A percentile compares a stretch with the other conserved stretches of the same genome.
These are phyloP conservation scores for Dendrolimus kikuchii DNA, from an alignment of 1,140 invertebrate species.

Conservation along the genomic window DNA sequence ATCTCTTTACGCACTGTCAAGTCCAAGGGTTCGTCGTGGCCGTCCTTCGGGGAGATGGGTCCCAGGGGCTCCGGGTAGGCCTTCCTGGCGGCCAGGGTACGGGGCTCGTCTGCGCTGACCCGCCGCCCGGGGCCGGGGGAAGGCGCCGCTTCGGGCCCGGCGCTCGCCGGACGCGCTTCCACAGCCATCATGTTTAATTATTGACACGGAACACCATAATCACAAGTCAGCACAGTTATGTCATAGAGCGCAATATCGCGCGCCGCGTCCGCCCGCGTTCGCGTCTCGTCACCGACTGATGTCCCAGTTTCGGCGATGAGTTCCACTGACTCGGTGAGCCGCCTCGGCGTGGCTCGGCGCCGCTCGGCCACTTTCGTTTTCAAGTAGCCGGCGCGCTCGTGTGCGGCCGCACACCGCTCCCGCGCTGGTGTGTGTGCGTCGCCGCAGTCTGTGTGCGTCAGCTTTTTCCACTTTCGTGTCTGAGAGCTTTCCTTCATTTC, in stretches of 20 bases:
- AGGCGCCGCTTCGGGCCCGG: slow-evolving; percentile 35
- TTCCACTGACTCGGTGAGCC: slow-evolving; percentile 70
- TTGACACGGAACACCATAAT: slow-evolving; percentile 56
- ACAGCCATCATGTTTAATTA: slow-evolving; percentile 59
- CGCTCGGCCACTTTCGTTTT: slow-evolving; percentile 70
- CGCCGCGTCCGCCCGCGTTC: slow-evolving; percentile 55
- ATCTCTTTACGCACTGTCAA: slow-evolving; percentile 72
- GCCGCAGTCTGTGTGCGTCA: slow-evolving; percentile 35
- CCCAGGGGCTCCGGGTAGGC: slow-evolving; percentile 68
- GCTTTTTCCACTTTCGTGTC: slow-evolving; percentile 64
- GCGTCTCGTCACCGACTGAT: slow-evolving; percentile 60
- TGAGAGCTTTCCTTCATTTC: slow-evolving; percentile 65
- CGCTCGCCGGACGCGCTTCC: slow-evolving; percentile 54
- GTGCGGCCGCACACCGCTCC: slow-evolving; percentile 31
- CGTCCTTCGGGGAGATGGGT: slow-evolving; percentile 29
- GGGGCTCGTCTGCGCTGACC: slow-evolving; percentile 49
- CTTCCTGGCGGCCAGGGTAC: slow-evolving; percentile 64
- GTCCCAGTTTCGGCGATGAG: slow-evolving; percentile 64
- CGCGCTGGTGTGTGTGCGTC: slow-evolving; percentile 36
- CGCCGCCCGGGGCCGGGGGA: slow-evolving; percentile 41
- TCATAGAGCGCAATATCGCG: slow-evolving; percentile 55
- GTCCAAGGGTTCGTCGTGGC: slow-evolving; percentile 74
- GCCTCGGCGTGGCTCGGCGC: slow-evolving; percentile 57
- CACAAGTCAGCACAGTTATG: slow-evolving; percentile 50
- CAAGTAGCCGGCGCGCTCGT: slow-evolving; percentile 37